Evolutionary conservation across 2,113 vertebrate genomes (phyloP).

Genomic region (Perca fluviatilis): DNA sequence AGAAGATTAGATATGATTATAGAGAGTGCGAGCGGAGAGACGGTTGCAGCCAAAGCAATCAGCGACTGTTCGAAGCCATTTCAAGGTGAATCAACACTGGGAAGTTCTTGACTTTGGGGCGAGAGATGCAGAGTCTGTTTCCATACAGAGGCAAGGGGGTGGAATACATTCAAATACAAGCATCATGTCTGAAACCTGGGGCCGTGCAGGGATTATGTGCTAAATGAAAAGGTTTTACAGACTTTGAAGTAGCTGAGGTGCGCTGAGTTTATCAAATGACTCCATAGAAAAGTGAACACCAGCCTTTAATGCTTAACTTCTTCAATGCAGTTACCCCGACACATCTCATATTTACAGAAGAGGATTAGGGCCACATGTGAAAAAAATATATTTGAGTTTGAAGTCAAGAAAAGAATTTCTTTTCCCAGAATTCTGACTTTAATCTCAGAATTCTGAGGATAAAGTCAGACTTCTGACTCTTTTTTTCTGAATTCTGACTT

Average conservation of each 20-base stretch:
- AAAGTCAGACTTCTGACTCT: too few species aligned
- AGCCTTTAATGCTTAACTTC: background rate
- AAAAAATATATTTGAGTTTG: too few species aligned
- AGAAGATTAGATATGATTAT: constrained; percentile 77
- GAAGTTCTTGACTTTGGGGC: constrained; percentile 61
- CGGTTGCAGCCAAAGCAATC: constrained; percentile 74
- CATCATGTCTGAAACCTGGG: constrained; percentile 14
- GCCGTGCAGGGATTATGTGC: constrained; percentile 21
- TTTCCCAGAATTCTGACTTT: too few species aligned
- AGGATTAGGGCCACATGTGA: too few species aligned
- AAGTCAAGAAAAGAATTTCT: too few species aligned
- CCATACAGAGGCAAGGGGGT: constrained; percentile 31
- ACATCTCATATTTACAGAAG: background rate
- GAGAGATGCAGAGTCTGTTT: constrained; percentile 50
- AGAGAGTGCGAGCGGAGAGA: constrained; percentile 62
- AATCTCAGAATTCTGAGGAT: too few species aligned
- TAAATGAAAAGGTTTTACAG: constrained; percentile 8
- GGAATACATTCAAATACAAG: constrained; percentile 38
- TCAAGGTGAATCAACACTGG: constrained; percentile 69
- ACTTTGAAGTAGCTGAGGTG: background rate
- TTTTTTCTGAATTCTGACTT: too few species aligned
- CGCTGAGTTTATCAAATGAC: background rate
- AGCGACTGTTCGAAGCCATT: constrained; percentile 60
- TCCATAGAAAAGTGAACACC: background rate
- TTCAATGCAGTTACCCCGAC: background rate